Evolutionary conservation across 35 echinoderm and acorn worm species (phyloP), one percentile per base, ranked within the genome.

Genomic region (Anneissia japonica): DNA sequence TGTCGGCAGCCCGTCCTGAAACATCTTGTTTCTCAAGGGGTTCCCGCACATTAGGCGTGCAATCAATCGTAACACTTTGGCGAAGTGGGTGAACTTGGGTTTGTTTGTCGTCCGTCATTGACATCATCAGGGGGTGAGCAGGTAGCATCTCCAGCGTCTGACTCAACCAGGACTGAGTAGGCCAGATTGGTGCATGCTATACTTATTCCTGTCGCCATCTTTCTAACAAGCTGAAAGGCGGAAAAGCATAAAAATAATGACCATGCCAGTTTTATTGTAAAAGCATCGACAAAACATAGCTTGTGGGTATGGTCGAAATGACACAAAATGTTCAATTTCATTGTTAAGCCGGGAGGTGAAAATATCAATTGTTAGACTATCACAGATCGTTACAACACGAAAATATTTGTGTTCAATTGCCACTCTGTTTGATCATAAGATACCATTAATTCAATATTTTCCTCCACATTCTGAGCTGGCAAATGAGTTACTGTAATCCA

Each of bases 221-320:
- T 30, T 56, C 76, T 16, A 93, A 23, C 75, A 93, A 36, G 39
- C 83, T 82, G 45, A 87, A 90, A 16, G 72, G 83, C 3, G 87
- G 92, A 36, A 87, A 90, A 34, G 92, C 88, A 83, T 90, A 93
- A 82, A 93, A 89, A 32, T 74, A 77, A 31, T 73, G 76, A 73
- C 33, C 32, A 36, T 39, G 72, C 93, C 93, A 95, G 35, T 91
- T 81, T n/a, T 46, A 88, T 36, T 19, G 34, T 86, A 29, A 91
- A 87, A 31, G 79, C 93, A 83, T 95, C 93, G 39, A 95, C 80
- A 45, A n/a, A 82, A 85, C 43, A 84, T 43, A 35, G 89, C 89
- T 13, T 46, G 12, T 35, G 89, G 93, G 82, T 95, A 81, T 14
- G 89, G 89, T 79, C 85, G 81, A 90, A 90, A 96, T 34, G 93